phyloP scores from a whole-genome alignment of 2,888 invertebrate genomes.

The Malthinus flaveolus region DNA sequence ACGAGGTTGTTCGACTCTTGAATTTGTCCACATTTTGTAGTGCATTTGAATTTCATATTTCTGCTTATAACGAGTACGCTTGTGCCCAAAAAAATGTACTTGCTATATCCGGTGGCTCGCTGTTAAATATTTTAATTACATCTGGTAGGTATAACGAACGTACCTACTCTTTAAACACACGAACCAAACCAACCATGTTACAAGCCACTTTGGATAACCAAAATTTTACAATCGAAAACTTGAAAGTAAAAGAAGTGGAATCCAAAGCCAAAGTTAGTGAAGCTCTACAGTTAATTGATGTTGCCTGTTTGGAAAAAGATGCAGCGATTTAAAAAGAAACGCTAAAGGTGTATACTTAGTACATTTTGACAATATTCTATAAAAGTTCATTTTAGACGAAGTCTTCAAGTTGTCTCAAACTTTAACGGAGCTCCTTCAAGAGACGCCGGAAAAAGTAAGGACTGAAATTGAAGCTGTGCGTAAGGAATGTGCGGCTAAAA shows the following conservation, averaged over 20 bases:
- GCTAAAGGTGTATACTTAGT: slow-evolving; percentile 37
- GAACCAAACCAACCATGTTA: too few species aligned
- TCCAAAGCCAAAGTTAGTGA: slow-evolving; percentile 61
- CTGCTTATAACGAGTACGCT: too few species aligned
- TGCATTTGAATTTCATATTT: too few species aligned
- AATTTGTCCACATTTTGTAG: too few species aligned
- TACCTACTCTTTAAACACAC: too few species aligned
- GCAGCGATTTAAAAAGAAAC: slow-evolving; percentile 55
- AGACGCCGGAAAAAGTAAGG: slow-evolving; percentile 60
- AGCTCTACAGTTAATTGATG: slow-evolving; percentile 61
- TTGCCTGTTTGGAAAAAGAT: slow-evolving; percentile 61
- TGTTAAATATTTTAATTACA: too few species aligned
- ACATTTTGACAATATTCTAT: too few species aligned
- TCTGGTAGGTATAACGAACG: too few species aligned
- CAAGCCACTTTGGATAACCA: slow-evolving; percentile 54
- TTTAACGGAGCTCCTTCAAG: slow-evolving; percentile 59
- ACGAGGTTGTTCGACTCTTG: too few species aligned
- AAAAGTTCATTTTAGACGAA: slow-evolving; percentile 57
- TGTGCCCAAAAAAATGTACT: too few species aligned
- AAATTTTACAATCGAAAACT: slow-evolving; percentile 49
- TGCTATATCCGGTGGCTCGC: too few species aligned
- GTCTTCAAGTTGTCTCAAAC: slow-evolving; percentile 57
- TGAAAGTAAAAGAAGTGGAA: slow-evolving; percentile 55
- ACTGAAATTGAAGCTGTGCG: slow-evolving; percentile 62
- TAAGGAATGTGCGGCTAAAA: slow-evolving; percentile 62